Conservation (phyloP, 2,797 vertebrate genomes). For the Sebastes glaucus region DNA sequence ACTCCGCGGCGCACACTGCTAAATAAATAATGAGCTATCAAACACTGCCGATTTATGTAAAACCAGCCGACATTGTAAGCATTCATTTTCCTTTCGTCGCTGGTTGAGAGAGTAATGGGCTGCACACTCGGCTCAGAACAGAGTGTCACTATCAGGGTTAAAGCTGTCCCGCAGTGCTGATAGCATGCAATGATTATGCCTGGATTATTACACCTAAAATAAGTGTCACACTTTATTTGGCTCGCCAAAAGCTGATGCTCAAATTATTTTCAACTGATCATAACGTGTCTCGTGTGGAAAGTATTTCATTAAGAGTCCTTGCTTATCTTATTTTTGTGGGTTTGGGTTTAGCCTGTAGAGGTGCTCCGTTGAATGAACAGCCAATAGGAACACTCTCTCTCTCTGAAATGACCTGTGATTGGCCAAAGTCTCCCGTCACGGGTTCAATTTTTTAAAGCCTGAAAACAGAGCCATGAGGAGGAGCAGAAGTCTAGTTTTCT, state of each 20-base stretch:
- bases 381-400: too few relatives aligned
- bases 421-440: too few relatives aligned
- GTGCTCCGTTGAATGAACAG: too few relatives aligned
- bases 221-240: background rate
- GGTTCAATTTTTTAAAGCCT: too few relatives aligned
- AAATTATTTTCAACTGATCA: background rate
- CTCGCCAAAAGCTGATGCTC: background rate
- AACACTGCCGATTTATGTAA: slow-evolving; percentile 45
- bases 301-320: background rate
- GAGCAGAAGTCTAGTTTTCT: too few relatives aligned
- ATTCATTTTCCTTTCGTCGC: slow-evolving; percentile 44
- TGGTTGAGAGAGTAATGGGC: slow-evolving; percentile 40
- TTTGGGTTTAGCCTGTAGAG: too few relatives aligned
- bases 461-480: too few relatives aligned
- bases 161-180: slow-evolving; percentile 32
- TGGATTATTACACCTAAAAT: slow-evolving; percentile 16
- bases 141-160: slow-evolving; percentile 25
- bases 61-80: slow-evolving; percentile 10
- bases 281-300: background rate
- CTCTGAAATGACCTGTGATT: too few relatives aligned
- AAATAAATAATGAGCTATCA: slow-evolving; percentile 61
- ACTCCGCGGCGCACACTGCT: slow-evolving; percentile 12
- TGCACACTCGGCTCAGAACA: slow-evolving; percentile 15
- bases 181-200: slow-evolving; percentile 18
- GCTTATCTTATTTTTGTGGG: background rate